These are phyloP conservation scores for Drosophila equinoxialis DNA, from an alignment of 1,140 invertebrate genomes.

Conservation along the genomic window DNA sequence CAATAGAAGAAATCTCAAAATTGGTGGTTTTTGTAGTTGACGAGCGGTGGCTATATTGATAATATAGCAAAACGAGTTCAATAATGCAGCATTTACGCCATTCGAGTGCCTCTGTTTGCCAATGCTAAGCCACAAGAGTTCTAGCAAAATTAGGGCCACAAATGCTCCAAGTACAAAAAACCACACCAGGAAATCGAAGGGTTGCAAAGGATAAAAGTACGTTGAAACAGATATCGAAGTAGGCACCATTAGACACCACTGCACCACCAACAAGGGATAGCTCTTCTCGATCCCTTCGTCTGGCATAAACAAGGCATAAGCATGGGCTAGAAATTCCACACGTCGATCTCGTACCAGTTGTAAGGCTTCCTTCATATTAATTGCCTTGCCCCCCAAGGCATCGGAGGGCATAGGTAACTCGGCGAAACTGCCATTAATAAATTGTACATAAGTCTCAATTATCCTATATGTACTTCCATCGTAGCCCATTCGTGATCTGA, in stretches of 20 bases:
- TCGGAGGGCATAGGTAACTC: constrained; percentile 47
- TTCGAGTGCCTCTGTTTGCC: neutral
- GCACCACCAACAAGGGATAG: constrained; percentile 69
- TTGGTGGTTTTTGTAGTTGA: constrained; percentile 40
- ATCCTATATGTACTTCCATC: constrained; percentile 70
- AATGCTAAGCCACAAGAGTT: constrained; percentile 52
- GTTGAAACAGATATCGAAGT: constrained; percentile 59
- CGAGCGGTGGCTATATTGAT: constrained; percentile 63
- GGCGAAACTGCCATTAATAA: constrained; percentile 62
- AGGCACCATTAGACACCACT: constrained; percentile 77
- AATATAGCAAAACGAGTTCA: constrained; percentile 64
- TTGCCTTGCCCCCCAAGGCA: constrained; percentile 49
- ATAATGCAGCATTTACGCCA: neutral
- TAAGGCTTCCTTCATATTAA: constrained; percentile 67
- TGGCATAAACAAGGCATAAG: constrained; percentile 69
- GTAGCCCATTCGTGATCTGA: constrained; percentile 29
- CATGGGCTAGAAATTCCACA: constrained; percentile 69
- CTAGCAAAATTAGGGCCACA: constrained; percentile 37
- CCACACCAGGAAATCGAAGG: constrained; percentile 64
- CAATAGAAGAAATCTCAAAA: constrained; percentile 53
- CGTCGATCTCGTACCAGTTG: constrained; percentile 55
- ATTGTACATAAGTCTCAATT: constrained; percentile 57
- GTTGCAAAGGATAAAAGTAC: constrained; percentile 61
- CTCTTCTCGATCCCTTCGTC: constrained; percentile 66
- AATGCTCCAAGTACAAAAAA: constrained; percentile 54